Evolutionary conservation across 2,113 vertebrate genomes (phyloP).

Genomic region (Zeus faber): DNA sequence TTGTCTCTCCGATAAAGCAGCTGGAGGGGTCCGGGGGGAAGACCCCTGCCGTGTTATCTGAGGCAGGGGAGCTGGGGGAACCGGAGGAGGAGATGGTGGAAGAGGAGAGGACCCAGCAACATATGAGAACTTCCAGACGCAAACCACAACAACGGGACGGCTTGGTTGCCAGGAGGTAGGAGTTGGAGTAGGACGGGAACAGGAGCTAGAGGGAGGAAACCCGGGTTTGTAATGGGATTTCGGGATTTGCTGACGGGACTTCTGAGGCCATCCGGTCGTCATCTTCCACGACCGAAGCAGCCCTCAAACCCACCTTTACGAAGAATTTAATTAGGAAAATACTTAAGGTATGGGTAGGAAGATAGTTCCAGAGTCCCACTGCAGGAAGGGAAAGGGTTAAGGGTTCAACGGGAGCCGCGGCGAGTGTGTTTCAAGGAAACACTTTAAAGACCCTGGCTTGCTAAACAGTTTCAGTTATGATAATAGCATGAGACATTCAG

Average conservation of each 20-base stretch:
- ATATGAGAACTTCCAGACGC: slow-evolving; percentile 64
- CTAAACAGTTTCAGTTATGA: slow-evolving; percentile 36
- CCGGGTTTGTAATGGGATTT: no score
- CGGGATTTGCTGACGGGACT: no score
- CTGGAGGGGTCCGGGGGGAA: slow-evolving; percentile 68
- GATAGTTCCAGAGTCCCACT: slow-evolving; percentile 4
- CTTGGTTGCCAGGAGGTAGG: slow-evolving; percentile 43
- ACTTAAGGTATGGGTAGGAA: slow-evolving; percentile 25
- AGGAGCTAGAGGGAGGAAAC: slow-evolving; percentile 11
- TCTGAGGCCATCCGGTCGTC: no score
- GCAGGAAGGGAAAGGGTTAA: slow-evolving; percentile 7
- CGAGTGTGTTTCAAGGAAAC: slow-evolving; percentile 11
- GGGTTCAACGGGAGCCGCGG: slow-evolving; percentile 12
- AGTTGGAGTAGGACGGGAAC: slow-evolving; percentile 15
- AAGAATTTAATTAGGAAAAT: slow-evolving; percentile 5
- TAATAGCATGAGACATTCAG: slow-evolving; percentile 39
- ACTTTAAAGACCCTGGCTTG: slow-evolving; percentile 3
- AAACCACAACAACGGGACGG: no score
- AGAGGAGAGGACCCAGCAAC: slow-evolving; percentile 52
- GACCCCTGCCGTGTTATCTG: slow-evolving; percentile 71
- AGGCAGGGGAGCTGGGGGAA: slow-evolving; percentile 34
- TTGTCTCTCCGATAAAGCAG: slow-evolving; percentile 67
- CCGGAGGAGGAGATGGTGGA: slow-evolving; percentile 28
- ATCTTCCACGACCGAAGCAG: no score
- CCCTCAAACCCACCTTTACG: background rate